Evolutionary conservation across 2,888 invertebrate genomes (phyloP).

Genomic region (Xestoiulus laeticollis): DNA sequence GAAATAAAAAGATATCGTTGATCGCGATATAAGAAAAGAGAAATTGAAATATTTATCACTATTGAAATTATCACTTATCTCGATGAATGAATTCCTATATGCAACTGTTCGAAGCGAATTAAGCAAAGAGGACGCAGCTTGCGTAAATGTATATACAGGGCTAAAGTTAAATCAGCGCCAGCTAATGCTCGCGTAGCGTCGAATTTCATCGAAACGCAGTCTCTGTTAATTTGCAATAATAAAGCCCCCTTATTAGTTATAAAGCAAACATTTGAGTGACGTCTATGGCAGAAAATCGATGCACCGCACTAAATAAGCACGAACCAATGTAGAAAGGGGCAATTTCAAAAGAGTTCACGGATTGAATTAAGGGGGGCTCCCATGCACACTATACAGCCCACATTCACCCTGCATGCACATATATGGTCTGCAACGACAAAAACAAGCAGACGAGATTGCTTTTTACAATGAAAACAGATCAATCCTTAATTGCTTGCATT

Average conservation of each 20-base stretch:
- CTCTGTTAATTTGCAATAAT: conserved; percentile 48
- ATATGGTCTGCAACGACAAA: no score
- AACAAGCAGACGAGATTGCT: no score
- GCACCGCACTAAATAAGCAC: not conserved
- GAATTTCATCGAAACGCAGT: conserved; percentile 39
- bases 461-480: no score
- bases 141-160: not conserved
- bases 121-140: not conserved
- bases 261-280: conserved; percentile 41
- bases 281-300: conserved; percentile 43
- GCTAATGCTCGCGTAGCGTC: not conserved
- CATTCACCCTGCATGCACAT: no score
- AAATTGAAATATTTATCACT: no score
- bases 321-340: not conserved
- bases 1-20: no score
- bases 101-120: not conserved
- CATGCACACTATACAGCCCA: no score
- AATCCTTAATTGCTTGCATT: no score
- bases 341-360: not conserved
- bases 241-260: conserved; percentile 49
- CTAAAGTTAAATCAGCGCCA: not conserved
- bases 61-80: not conserved
- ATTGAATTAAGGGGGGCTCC: no score
- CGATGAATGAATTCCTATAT: not conserved
- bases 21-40: no score